Conservation (phyloP, 2,113 vertebrate species). For the Psammodynastes pulverulentus region DNA sequence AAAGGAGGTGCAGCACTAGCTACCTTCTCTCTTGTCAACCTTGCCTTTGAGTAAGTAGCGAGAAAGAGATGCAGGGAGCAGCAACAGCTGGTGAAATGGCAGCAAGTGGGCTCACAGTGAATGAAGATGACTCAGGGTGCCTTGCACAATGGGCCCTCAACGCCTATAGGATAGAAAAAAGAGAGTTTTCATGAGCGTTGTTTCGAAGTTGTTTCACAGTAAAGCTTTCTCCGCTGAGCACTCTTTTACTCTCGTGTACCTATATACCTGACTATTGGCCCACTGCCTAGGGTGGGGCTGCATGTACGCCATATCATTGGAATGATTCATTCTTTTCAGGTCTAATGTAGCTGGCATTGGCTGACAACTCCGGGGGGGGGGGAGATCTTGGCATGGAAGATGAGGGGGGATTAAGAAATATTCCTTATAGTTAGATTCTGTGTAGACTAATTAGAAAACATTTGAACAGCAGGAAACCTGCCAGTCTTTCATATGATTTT, state of each 20-base stretch:
- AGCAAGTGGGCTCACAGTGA: not conserved
- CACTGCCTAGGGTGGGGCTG: slow-evolving; percentile 4
- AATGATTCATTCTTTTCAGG: slow-evolving; percentile 11
- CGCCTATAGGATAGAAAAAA: not conserved
- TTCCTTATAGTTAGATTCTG: not conserved
- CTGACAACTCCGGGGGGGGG: not conserved
- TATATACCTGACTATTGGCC: not conserved
- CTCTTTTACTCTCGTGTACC: not conserved
- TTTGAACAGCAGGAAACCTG: not conserved
- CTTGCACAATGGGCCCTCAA: not conserved
- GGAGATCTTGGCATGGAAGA: not conserved
- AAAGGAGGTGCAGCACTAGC: not conserved
- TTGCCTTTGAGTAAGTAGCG: not conserved
- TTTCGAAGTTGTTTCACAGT: not conserved
- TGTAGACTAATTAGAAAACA: not conserved
- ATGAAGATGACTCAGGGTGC: not conserved
- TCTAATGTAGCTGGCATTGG: not conserved
- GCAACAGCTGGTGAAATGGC: not conserved
- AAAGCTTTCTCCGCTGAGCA: not conserved
- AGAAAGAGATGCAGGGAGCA: not conserved
- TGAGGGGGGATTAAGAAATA: not conserved
- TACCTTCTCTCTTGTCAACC: not conserved
- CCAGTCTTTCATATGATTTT: not conserved
- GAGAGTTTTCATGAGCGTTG: not conserved
- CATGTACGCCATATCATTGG: not conserved